Evolutionary conservation across 1,140 invertebrate species (phyloP).

Genomic region (Drosophila chauvacae): DNA sequence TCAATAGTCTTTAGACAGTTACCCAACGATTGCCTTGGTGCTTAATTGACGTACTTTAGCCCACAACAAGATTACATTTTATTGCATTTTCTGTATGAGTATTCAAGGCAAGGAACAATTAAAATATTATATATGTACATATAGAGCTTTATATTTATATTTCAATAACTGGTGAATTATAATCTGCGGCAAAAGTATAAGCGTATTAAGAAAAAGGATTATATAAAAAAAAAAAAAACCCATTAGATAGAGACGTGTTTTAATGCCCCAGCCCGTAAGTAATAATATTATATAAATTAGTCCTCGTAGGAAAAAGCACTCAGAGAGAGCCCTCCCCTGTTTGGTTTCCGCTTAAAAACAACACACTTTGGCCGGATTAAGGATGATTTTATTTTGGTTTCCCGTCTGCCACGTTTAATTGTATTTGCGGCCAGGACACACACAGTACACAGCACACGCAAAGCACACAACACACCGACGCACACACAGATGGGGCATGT

Average conservation of each 20-base stretch:
- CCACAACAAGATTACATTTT: constrained; percentile 18
- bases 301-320: constrained; percentile 27
- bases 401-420: constrained; percentile 63
- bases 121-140: neutral
- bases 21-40: constrained; percentile 8
- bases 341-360: constrained; percentile 22
- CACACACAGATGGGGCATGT: constrained; percentile 27
- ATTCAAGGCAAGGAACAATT: neutral
- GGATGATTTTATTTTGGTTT: constrained; percentile 57
- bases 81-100: constrained; percentile 11
- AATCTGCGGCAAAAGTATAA: neutral
- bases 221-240: neutral
- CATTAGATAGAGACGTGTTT: constrained; percentile 13
- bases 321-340: neutral
- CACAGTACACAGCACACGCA: constrained; percentile 16
- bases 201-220: constrained; percentile 12
- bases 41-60: constrained; percentile 14
- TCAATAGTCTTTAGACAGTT: constrained; percentile 1
- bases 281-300: constrained; percentile 37
- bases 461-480: constrained; percentile 1
- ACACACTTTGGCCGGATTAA: constrained; percentile 52
- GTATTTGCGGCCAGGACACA: constrained; percentile 56
- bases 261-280: constrained; percentile 15
- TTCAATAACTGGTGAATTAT: neutral
- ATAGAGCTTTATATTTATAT: neutral